Percentiles rank a stretch among this genome's conserved stretches.
phyloP scores from a whole-genome alignment of 2,797 vertebrate species.

The Chanos chanos region DNA sequence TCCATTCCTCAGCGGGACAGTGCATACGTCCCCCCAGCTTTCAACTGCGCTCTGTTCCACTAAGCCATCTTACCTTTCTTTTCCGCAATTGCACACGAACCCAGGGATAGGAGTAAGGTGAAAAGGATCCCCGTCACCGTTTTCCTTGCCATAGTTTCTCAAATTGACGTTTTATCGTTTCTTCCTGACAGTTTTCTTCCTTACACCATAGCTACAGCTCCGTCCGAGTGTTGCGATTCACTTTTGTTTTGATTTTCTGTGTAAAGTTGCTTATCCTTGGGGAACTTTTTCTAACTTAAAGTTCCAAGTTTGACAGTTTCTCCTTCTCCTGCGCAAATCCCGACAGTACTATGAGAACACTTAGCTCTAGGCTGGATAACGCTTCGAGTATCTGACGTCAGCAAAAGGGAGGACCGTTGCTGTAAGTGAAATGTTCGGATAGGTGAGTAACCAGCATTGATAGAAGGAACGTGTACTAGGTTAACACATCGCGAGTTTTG shows the following conservation, averaged over 20 bases:
- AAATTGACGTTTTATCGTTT: conserved; percentile 22
- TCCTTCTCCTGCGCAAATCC: conserved; percentile 53
- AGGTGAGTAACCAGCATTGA: neutral
- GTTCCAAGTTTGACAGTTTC: conserved; percentile 73
- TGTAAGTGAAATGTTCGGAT: no score
- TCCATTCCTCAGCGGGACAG: neutral
- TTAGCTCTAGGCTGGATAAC: conserved; percentile 33
- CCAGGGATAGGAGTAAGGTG: conserved; percentile 54
- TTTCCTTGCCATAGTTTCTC: conserved; percentile 56
- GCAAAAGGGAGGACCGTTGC: conserved; percentile 48
- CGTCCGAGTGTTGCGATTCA: no score
- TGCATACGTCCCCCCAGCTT: no score
- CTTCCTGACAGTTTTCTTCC: conserved; percentile 24
- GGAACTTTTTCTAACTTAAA: conserved; percentile 42
- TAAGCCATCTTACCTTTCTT: conserved; percentile 64
- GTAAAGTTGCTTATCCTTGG: neutral
- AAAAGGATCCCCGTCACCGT: conserved; percentile 58
- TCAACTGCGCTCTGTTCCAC: neutral
- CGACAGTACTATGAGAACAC: conserved; percentile 30
- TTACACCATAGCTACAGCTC: conserved; percentile 58
- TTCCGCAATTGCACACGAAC: conserved; percentile 59
- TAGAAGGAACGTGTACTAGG: conserved; percentile 42
- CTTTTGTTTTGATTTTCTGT: neutral
- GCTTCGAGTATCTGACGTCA: conserved; percentile 63
- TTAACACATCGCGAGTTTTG: neutral